Evolutionary conservation across 2,888 invertebrate species (phyloP).

Genomic region (Drosophila bunnanda): DNA sequence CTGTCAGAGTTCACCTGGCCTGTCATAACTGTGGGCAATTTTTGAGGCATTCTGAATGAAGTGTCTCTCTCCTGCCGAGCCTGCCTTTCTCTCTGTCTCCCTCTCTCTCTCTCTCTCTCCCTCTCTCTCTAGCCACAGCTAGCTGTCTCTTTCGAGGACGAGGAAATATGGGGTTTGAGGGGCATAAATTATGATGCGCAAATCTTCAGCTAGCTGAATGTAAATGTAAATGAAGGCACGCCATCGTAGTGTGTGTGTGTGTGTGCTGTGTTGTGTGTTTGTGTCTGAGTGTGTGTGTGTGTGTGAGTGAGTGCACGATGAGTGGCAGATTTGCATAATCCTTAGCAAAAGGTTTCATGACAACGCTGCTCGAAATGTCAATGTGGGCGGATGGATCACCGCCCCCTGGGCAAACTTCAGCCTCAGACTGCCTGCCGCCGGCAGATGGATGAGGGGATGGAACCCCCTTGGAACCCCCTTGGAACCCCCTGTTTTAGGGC

Average conservation of each 20-base stretch:
- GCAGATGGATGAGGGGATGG: not conserved
- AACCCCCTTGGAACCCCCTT: constrained; percentile 1
- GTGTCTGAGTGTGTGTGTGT: constrained; percentile 17
- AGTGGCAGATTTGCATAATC: constrained; percentile 80
- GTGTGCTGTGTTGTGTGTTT: constrained; percentile 14
- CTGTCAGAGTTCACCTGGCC: constrained; percentile 37
- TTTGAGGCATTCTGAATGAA: constrained; percentile 75
- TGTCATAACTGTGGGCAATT: constrained; percentile 74
- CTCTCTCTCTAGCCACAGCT: not conserved
- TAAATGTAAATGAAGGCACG: constrained; percentile 77
- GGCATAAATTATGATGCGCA: constrained; percentile 80
- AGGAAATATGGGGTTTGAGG: constrained; percentile 31
- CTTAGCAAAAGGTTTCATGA: constrained; percentile 79
- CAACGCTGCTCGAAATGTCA: constrained; percentile 75
- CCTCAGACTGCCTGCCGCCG: constrained; percentile 15
- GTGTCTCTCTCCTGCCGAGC: constrained; percentile 45
- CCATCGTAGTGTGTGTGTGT: constrained; percentile 16
- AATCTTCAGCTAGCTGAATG: constrained; percentile 78
- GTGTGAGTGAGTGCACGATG: constrained; percentile 66
- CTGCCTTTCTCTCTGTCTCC: not conserved
- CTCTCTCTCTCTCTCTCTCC: not conserved
- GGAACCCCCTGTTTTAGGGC: constrained; percentile 1
- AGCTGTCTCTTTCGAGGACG: constrained; percentile 38
- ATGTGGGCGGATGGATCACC: constrained; percentile 51
- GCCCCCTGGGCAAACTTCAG: constrained; percentile 32